phyloP scores from a whole-genome alignment of 92 coral and sea anemone genomes.

The Paramuricea clavata region DNA sequence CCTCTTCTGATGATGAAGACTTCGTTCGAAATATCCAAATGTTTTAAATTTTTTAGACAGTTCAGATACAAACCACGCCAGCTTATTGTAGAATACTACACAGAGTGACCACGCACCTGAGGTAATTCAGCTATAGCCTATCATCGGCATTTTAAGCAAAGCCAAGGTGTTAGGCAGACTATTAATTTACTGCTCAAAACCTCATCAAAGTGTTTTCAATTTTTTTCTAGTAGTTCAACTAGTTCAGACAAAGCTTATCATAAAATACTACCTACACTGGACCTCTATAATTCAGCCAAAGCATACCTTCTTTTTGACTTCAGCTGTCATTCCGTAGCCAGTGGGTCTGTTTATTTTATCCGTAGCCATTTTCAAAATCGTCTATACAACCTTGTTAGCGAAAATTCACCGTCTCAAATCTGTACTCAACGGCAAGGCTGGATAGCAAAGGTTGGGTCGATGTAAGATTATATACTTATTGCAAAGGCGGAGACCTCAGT shows the following conservation, averaged over 20 bases:
- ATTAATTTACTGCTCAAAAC: too few relatives aligned
- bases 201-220: not conserved
- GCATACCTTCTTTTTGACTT: conserved; percentile 39
- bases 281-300: not conserved
- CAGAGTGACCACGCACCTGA: too few relatives aligned
- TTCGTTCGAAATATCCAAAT: too few relatives aligned
- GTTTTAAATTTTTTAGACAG: too few relatives aligned
- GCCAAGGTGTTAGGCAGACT: too few relatives aligned
- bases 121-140: too few relatives aligned
- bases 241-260: not conserved
- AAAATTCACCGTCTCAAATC: not conserved
- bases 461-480: not conserved
- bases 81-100: too few relatives aligned
- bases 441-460: not conserved
- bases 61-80: too few relatives aligned
- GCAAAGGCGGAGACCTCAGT: conserved; percentile 8
- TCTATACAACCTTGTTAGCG: not conserved
- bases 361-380: not conserved
- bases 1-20: too few relatives aligned
- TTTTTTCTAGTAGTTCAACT: not conserved
- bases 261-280: conserved; percentile 3
- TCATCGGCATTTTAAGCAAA: too few relatives aligned
- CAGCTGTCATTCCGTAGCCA: conserved; percentile 41
- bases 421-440: not conserved
- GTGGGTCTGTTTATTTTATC: conserved; percentile 30